These are phyloP conservation scores for Conistra vaccinii DNA, from an alignment of 2,888 invertebrate species.

Conservation along the genomic window DNA sequence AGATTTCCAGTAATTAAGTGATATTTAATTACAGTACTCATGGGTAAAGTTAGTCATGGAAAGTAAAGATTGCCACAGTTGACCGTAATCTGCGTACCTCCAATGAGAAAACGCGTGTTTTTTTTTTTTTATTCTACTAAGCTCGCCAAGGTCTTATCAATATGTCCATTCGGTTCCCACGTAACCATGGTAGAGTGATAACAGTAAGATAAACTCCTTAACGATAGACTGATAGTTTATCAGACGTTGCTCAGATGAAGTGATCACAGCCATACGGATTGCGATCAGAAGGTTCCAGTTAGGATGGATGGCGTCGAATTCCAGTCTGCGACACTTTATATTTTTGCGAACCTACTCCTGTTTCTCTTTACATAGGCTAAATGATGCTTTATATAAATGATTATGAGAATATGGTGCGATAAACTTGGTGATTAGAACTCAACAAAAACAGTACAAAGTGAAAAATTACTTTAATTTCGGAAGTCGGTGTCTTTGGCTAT, in stretches of 20 bases:
- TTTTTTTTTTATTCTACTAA: background rate
- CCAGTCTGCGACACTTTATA: constrained; percentile 21
- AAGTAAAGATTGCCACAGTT: no score
- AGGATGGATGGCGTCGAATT: constrained; percentile 54
- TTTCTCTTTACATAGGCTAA: background rate
- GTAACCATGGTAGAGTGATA: constrained; percentile 44
- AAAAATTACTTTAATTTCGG: no score
- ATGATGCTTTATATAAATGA: background rate
- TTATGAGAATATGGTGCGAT: background rate
- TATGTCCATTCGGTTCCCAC: constrained; percentile 41
- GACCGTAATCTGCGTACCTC: background rate
- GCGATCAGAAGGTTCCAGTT: constrained; percentile 28
- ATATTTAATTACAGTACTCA: no score
- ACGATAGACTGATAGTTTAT: constrained; percentile 49
- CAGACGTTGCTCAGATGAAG: constrained; percentile 57
- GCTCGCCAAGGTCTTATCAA: constrained; percentile 34
- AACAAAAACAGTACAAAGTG: no score
- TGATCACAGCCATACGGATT: constrained; percentile 35
- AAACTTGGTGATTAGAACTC: background rate
- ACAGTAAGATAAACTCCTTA: constrained; percentile 25
- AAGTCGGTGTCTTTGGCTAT: no score
- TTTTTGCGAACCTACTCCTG: background rate
- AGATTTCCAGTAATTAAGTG: no score
- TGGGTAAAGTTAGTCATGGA: no score
- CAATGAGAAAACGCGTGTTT: background rate